phyloP scores from a whole-genome alignment of 2,797 vertebrate genomes.

The Melanogrammus aeglefinus region DNA sequence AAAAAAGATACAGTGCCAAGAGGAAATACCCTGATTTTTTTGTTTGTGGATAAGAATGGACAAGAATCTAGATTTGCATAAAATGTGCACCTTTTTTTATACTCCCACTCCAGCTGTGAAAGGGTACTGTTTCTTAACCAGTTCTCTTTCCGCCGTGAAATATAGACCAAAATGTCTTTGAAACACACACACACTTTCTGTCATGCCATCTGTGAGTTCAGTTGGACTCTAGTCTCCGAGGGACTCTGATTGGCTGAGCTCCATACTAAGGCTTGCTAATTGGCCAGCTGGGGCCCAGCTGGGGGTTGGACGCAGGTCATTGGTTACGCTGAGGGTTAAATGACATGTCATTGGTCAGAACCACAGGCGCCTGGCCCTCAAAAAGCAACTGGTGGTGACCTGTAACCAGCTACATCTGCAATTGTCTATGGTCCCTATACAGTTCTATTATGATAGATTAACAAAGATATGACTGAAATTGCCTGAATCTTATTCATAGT shows the following conservation, averaged over 20 bases:
- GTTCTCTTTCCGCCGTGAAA: constrained; percentile 34
- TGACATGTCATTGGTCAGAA: constrained; percentile 71
- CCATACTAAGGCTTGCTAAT: constrained; percentile 73
- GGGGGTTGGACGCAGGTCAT: constrained; percentile 66
- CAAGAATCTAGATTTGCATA: no score
- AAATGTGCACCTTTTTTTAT: no score
- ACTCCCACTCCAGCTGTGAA: no score
- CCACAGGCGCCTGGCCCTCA: no score
- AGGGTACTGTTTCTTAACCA: no score
- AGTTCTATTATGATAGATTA: no score
- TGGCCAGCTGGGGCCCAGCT: constrained; percentile 75
- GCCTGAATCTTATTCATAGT: no score
- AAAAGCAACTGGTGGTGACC: constrained; percentile 41
- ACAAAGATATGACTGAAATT: no score
- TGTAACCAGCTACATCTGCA: constrained; percentile 46
- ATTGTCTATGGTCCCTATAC: no score
- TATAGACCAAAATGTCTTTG: constrained; percentile 47
- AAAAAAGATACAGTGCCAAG: no score
- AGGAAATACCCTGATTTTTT: no score
- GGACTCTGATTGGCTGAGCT: constrained; percentile 68
- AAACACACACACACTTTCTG: constrained; percentile 31
- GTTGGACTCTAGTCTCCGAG: constrained; percentile 66
- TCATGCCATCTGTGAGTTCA: constrained; percentile 73
- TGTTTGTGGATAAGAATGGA: no score
- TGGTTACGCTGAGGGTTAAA: constrained; percentile 65